phyloP scores from a whole-genome alignment of 2,113 vertebrate species.

The Lycaon pictus region DNA sequence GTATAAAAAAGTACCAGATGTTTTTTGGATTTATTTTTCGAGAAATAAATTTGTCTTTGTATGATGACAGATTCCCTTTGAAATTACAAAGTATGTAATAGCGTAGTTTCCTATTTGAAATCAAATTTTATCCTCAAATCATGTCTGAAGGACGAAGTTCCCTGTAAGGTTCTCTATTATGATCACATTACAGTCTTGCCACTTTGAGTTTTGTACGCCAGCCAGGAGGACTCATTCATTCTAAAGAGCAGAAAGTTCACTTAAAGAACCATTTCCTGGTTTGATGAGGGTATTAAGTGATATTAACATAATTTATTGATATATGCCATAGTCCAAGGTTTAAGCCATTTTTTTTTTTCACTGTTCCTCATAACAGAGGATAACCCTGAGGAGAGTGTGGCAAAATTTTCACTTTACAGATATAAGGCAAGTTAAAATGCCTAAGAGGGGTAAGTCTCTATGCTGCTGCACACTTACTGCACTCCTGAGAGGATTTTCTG shows the following conservation, averaged over 20 bases:
- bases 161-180: slow-evolving; percentile 73
- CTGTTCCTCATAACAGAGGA: neutral
- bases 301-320: neutral
- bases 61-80: slow-evolving; percentile 91
- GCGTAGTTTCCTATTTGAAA: slow-evolving; percentile 88
- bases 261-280: slow-evolving; percentile 28
- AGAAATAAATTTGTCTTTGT: slow-evolving; percentile 90
- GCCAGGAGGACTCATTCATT: slow-evolving; percentile 61
- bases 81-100: slow-evolving; percentile 89
- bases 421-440: neutral
- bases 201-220: slow-evolving; percentile 71
- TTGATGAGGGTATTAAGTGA: neutral
- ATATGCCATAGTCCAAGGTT: neutral
- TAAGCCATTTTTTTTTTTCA: neutral
- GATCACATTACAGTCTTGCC: slow-evolving; percentile 55
- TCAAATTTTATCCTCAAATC: slow-evolving; percentile 87
- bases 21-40: slow-evolving; percentile 85
- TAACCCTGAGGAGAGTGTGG: neutral
- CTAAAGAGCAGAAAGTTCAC: slow-evolving; percentile 46
- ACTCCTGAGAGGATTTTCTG: neutral
- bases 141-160: slow-evolving; percentile 83
- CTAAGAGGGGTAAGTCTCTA: neutral
- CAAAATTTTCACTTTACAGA: neutral
- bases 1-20: slow-evolving; percentile 91
- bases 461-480: neutral